Percentiles rank a stretch among this genome's conserved stretches.
Conservation (phyloP, 2,113 vertebrate genomes). For the Elaphurus davidianus region DNA sequence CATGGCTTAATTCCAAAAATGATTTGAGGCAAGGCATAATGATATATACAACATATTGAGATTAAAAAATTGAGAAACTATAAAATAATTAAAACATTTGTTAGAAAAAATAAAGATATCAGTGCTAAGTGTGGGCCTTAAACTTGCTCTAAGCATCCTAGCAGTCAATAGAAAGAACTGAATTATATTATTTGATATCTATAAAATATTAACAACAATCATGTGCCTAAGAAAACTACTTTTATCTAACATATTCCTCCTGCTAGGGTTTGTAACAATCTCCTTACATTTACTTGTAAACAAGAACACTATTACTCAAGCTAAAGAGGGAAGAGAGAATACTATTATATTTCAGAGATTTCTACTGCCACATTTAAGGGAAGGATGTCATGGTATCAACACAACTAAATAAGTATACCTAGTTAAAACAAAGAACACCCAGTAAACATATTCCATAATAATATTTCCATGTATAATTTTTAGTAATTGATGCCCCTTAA, state of each 20-base stretch:
- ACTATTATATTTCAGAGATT: background rate
- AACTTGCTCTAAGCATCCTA: background rate
- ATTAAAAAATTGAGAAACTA: background rate
- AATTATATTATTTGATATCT: background rate
- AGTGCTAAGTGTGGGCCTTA: background rate
- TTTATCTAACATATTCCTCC: background rate
- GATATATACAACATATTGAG: background rate
- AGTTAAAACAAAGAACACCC: background rate
- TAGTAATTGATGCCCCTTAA: background rate
- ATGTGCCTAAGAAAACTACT: constrained; percentile 10
- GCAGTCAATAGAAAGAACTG: background rate
- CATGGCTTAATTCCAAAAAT: constrained; percentile 10
- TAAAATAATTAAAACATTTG: background rate
- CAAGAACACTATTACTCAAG: background rate
- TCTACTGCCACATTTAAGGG: background rate
- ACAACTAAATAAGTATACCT: constrained; percentile 14
- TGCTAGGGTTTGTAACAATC: background rate
- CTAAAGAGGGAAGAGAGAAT: background rate
- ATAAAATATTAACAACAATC: background rate
- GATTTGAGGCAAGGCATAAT: background rate
- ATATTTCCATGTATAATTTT: background rate
- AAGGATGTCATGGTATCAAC: background rate
- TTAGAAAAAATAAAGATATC: background rate
- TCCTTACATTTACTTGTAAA: background rate
- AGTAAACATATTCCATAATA: constrained; percentile 3